These are phyloP conservation scores for Lasioglossum albipes DNA, from an alignment of 1,140 invertebrate genomes.

Conservation along the genomic window DNA sequence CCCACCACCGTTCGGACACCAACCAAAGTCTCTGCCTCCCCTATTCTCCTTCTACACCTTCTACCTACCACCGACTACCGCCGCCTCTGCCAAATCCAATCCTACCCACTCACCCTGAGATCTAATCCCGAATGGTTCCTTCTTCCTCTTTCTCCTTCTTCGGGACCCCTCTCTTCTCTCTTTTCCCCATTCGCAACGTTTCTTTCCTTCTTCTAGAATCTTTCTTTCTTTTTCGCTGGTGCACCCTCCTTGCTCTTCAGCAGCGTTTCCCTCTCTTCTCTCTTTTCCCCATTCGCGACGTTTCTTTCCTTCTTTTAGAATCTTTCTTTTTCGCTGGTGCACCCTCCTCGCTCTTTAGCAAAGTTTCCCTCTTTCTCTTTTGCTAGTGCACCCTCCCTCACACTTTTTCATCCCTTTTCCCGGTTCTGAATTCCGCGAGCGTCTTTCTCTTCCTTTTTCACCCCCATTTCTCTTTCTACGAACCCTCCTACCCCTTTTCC, in stretches of 20 bases:
- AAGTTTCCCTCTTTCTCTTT: not conserved
- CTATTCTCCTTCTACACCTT: constrained; percentile 52
- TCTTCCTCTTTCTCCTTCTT: constrained; percentile 19
- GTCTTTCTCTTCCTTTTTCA: constrained; percentile 35
- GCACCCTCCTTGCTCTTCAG: not conserved
- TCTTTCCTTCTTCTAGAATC: not conserved
- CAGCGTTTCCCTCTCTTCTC: not conserved
- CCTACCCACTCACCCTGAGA: constrained; percentile 59
- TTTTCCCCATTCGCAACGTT: not conserved
- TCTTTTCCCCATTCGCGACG: not conserved
- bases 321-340: not conserved
- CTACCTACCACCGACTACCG: constrained; percentile 58
- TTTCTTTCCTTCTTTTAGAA: not conserved
- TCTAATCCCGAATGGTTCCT: constrained; percentile 57
- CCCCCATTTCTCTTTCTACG: constrained; percentile 20
- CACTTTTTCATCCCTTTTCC: constrained; percentile 12
- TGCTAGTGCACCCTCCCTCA: no score
- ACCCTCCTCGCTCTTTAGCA: not conserved
- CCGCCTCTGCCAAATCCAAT: constrained; percentile 74
- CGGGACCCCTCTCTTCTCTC: no score
- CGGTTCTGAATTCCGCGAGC: constrained; percentile 49
- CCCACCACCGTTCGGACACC: constrained; percentile 61
- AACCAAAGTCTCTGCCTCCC: constrained; percentile 63
- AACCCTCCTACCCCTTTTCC: not conserved
- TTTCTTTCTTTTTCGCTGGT: no score